These are phyloP conservation scores for Lanius collurio DNA, from an alignment of 2,113 vertebrate genomes.

Conservation along the genomic window DNA sequence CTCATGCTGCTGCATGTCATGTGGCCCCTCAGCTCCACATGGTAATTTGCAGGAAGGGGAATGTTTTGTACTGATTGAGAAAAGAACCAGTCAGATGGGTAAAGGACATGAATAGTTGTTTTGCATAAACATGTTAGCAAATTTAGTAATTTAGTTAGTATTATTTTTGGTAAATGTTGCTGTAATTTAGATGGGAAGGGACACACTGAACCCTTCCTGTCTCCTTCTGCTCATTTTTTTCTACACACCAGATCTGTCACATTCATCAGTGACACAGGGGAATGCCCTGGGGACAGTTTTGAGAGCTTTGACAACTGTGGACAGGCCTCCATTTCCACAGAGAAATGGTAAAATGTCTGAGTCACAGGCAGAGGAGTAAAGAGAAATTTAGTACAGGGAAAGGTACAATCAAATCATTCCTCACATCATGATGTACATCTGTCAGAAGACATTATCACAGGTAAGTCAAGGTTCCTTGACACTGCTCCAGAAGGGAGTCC, in stretches of 20 bases:
- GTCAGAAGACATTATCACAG: neutral
- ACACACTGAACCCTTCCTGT: neutral
- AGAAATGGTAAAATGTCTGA: neutral
- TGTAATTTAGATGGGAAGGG: neutral
- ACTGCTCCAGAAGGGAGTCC: neutral
- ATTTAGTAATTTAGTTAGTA: no score
- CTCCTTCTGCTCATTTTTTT: neutral
- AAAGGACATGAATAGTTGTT: rapidly evolving
- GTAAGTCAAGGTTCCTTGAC: neutral
- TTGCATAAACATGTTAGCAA: neutral
- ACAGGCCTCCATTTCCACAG: neutral
- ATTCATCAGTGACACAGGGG: neutral
- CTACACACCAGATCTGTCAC: neutral
- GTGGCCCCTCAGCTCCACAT: neutral
- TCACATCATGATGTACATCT: neutral
- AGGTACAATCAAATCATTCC: neutral
- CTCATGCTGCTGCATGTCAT: rapidly evolving
- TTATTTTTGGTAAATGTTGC: neutral
- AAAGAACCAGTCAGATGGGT: neutral
- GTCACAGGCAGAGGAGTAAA: neutral
- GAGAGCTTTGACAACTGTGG: neutral
- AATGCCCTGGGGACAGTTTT: neutral
- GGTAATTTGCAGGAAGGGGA: neutral
- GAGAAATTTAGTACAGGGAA: neutral
- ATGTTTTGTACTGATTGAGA: neutral